Base-by-base conservation (phyloP, 2,797 vertebrate genomes). In the Epinephelus coioides region DNA sequence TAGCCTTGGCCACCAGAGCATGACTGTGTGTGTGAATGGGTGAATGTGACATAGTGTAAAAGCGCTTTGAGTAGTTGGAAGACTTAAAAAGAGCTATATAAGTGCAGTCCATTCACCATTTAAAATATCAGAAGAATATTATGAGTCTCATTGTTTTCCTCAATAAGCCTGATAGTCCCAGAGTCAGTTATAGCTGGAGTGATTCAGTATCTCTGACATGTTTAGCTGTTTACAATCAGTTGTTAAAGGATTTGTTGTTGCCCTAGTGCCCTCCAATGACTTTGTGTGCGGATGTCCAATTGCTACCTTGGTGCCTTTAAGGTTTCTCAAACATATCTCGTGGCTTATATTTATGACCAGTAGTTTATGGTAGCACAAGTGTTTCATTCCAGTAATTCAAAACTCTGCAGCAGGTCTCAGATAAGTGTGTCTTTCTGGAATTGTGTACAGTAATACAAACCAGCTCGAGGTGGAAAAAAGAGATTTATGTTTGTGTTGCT, bases 331-430 rank as follows among this genome's bases (percentile, higher is more conserved):
- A 53, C 14, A 8, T 17, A 18, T 21, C 8, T 49, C 27, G 18
- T 8, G 19, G 9, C 23, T 69, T 77, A 79, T 78, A 72, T 87
- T 82, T 76, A 79, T 59, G 17, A 69, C 8, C 12, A 19, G 21
- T 21, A 44, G 19, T 63, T 81, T 60, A 64, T 75, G 9, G 61
- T 7, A 9, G 12, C 27, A 1, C 0, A 49, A 5, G 27, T 55
- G 40, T 64, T 25, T 53, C 27, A 60, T 70, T 50, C 21, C 51
- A 34, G 55, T 44, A 65, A 74, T n/a, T 6, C 43, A 51, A 13
- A 67, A 8, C 15, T 64, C n/a, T 7, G 44, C 34, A 34, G 64
- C 21, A 73, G 18, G 5, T 27, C 25, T 17, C 25, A 34, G 62
- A 18, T 19, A 2, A 14, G 3, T 44, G 2, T 6, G 0, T 2